Evolutionary conservation across 2,113 vertebrate genomes (phyloP).

Genomic region (Atherinomorus stipes): DNA sequence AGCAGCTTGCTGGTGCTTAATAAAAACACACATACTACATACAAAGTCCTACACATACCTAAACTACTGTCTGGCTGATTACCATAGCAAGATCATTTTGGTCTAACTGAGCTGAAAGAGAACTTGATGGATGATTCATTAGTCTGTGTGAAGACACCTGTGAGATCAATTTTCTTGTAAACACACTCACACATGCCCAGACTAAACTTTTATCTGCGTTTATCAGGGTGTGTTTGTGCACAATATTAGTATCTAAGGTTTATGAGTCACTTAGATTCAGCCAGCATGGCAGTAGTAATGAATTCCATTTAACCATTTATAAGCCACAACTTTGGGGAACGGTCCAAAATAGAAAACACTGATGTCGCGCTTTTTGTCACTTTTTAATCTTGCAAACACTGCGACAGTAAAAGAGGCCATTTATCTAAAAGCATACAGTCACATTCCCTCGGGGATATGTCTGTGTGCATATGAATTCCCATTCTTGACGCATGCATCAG

Average conservation of each 20-base stretch:
- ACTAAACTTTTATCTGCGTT: conserved; percentile 1
- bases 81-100: conserved; percentile 24
- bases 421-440: conserved; percentile 51
- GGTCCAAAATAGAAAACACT: conserved; percentile 35
- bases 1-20: conserved; percentile 56
- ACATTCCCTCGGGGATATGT: conserved; percentile 23
- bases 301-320: conserved; percentile 8
- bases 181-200: neutral
- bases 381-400: conserved; percentile 31
- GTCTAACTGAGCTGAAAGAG: conserved; percentile 20
- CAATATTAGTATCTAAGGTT: neutral
- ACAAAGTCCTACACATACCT: neutral
- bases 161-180: conserved; percentile 12
- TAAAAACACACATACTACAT: conserved; percentile 22
- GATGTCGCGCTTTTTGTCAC: conserved; percentile 27
- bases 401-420: conserved; percentile 42
- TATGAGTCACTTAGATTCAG: neutral
- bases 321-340: conserved; percentile 31
- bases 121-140: conserved; percentile 38
- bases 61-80: conserved; percentile 42
- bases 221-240: neutral
- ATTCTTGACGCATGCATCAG: conserved; percentile 48
- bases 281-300: conserved; percentile 13
- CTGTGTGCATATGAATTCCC: conserved; percentile 19
- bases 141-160: conserved; percentile 15